Percentiles rank a stretch among this genome's conserved stretches.
These are phyloP conservation scores for Acleris laterana DNA, from an alignment of 2,888 invertebrate species.

Conservation along the genomic window DNA sequence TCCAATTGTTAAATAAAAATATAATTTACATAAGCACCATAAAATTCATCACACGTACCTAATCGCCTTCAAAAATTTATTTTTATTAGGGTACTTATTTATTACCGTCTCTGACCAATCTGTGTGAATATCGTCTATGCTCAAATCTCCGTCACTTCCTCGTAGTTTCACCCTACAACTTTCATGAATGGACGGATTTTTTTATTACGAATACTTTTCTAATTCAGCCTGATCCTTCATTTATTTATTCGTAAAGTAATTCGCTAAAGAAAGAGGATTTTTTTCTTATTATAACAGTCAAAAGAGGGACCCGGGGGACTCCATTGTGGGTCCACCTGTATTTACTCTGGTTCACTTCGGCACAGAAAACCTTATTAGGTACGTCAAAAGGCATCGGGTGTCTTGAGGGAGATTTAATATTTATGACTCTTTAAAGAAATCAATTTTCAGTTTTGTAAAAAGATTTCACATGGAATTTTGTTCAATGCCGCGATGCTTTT, in stretches of 20 bases:
- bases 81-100: not conserved
- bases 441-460: slow-evolving; percentile 34
- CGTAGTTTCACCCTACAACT: slow-evolving; percentile 72
- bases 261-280: slow-evolving; percentile 62
- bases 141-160: slow-evolving; percentile 56
- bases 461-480: not conserved
- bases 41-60: too few relatives aligned
- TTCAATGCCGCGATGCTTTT: too few relatives aligned
- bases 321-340: slow-evolving; percentile 79
- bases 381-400: slow-evolving; percentile 74
- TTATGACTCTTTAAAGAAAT: slow-evolving; percentile 58
- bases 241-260: slow-evolving; percentile 81
- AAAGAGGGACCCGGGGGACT: slow-evolving; percentile 66
- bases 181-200: slow-evolving; percentile 75
- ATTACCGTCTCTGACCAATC: slow-evolving; percentile 6
- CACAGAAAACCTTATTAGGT: slow-evolving; percentile 77
- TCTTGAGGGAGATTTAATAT: slow-evolving; percentile 70
- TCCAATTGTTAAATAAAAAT: too few relatives aligned
- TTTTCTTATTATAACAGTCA: slow-evolving; percentile 81
- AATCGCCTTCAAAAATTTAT: too few relatives aligned
- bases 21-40: too few relatives aligned
- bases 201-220: slow-evolving; percentile 78
- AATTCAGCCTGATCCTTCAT: slow-evolving; percentile 69
- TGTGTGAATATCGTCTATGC: slow-evolving; percentile 11
- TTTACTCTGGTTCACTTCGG: slow-evolving; percentile 66